Evolutionary conservation across 2,888 invertebrate genomes (phyloP), one percentile per base, ranked within the genome.

Genomic region (Priocnemis perturbator): DNA sequence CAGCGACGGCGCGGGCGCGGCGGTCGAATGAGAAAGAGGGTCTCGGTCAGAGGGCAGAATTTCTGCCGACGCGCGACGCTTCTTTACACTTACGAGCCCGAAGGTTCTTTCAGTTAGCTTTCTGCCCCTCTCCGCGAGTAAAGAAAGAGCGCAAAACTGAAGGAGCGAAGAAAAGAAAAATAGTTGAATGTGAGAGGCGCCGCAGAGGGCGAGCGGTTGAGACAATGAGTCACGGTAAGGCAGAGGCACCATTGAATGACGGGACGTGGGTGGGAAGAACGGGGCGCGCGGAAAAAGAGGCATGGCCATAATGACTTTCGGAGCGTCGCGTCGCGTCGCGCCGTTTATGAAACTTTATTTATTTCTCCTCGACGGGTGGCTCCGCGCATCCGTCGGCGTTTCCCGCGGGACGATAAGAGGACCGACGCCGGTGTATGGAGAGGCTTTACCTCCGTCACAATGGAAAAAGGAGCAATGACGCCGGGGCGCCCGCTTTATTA

Each of bases 281-380:
- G 11, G 37, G 37, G n/a, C 11, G 50, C 1, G 50, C 5, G n/a
- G n/a, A 7, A 14, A 17, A 17, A 14, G 9, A 14, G 9, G 50
- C 50, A 58, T 57, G 20, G 50, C 47, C 52, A 19, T 67, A 67
- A 62, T 69, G 62, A 62, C 62, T 67, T 69, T 62, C 59, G 14
- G 17, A 58, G 15, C n/a, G n/a, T n/a, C n/a, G n/a, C n/a, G n/a
- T n/a, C n/a, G n/a, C 52, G 30, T 15, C 67, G 59, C 52, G 30
- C 15, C 67, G 59, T 69, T 69, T 67, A 69, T 69, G 62, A 67
- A 44, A 69, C 55, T 59, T 67, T 62, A 53, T 58, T 66, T 65
- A 61, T 69, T 67, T 62, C 50, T 56, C 37, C 59, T n/a, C 14
- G 2, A 37, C 26, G n/a, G 19, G 30, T 59, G 45, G 64, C 23